These are phyloP conservation scores for Lamprotornis superbus DNA, from an alignment of 2,113 vertebrate species.

Conservation along the genomic window DNA sequence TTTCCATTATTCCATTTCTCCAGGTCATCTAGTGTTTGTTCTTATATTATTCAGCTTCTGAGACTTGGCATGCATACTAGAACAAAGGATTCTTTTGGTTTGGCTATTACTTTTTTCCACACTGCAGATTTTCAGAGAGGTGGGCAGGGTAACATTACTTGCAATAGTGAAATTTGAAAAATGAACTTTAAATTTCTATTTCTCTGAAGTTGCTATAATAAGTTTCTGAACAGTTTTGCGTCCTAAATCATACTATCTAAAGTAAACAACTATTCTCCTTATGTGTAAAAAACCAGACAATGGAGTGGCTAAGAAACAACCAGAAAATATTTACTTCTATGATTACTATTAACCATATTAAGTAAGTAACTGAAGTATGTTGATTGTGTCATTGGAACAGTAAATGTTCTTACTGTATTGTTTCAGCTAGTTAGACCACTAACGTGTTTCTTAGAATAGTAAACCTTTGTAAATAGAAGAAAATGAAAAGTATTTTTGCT, in stretches of 20 bases:
- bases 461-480: not conserved
- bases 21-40: not conserved
- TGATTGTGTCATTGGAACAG: not conserved
- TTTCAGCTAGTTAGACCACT: not conserved
- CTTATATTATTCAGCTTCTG: not conserved
- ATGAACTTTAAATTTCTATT: not conserved
- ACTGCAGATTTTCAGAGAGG: not conserved
- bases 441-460: accelerated
- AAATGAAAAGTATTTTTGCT: not conserved
- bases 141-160: not conserved
- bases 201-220: not conserved
- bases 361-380: not conserved
- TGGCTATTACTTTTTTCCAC: not conserved
- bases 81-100: not conserved
- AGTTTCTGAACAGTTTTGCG: not conserved
- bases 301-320: not conserved
- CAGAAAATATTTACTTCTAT: not conserved
- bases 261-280: not conserved
- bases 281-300: not conserved
- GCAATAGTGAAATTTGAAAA: not conserved
- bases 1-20: not conserved
- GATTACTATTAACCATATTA: not conserved
- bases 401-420: not conserved
- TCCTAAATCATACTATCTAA: not conserved
- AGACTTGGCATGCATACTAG: not conserved